Base-by-base conservation (phyloP, 2,888 invertebrate genomes). In the Luperina nickerlii region DNA sequence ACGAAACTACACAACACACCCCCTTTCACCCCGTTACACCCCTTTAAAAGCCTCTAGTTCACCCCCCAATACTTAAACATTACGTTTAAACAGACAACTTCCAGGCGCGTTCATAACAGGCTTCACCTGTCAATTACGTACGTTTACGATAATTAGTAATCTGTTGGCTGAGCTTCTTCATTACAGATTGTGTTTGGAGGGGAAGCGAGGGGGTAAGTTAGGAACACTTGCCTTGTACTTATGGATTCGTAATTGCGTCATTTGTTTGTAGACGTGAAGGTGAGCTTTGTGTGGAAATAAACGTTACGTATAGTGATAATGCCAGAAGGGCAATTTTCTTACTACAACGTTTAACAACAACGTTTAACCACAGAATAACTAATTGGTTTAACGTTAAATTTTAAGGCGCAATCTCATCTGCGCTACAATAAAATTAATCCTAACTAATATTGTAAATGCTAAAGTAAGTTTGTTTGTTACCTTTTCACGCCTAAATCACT, bases 91-190 rank as follows among this genome's bases (percentile, higher is more conserved):
- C 75, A 82, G 85, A 66, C 60, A 80, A 82, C 70, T 74, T 85
- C 68, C 78, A 63, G 57, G 57, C 62, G 60, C 71, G 85, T 66
- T 69, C 67, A 66, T 87, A 84, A 87, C 82, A 76, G 74, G 83
- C 77, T 69, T 85, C 87, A 78, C 79, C 78, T 87, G 88, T 85
- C 88, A 88, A 88, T 88, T 88, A 88, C 27, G n/a, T 27, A 48
- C 45, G 51, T 24, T 76, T 75, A 57, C 72, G 67, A 87, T 81
- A 88, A 88, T 88, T 85, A 88, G 81, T 82, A 84, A 86, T 86
- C 79, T 79, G 80, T 88, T 84, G 79, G 82, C 82, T 65, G 75
- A 70, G 76, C 81, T 42, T 70, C 85, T 85, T 81, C 70, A 85
- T 84, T 84, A 85, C 76, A 76, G 75, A 84, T 80, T 65, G 54